Base-by-base conservation (phyloP, 2,888 invertebrate species). In the Agonopterix alstromeriana region DNA sequence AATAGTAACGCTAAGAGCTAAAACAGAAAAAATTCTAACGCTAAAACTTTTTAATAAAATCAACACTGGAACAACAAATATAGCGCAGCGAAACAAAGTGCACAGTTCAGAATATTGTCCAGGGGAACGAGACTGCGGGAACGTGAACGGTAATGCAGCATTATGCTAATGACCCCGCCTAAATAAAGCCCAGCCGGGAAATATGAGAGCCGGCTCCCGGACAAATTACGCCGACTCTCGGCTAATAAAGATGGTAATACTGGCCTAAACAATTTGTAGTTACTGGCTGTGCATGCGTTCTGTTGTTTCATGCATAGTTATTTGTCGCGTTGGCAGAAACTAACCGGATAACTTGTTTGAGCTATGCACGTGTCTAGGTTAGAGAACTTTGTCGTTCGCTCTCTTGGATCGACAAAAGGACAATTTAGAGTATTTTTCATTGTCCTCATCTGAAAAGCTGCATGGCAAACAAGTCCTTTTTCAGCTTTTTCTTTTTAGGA, bases 191-290 rank as follows among this genome's bases (percentile, higher is more conserved):
- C 53, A 51, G 63, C 65, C 65, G 69, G 68, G 72, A 77, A 76
- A 80, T 79, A 82, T 82, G 77, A 80, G 74, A 70, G 68, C 67
- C 55, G 48, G 69, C 69, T 68, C 62, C 68, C 68, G 73, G 68
- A 77, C 77, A 80, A 78, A 82, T 78, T 80, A 78, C 73, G 64
- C 65, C 53, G 64, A 67, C 67, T 71, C 65, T 56, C 65, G 56
- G 64, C 77, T 78, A 81, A 81, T 82, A 77, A 76, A 80, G 74
- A 81, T 78, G 79, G 70, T 79, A 79, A 80, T 80, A 63, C 74
- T 54, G 65, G 55, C 57, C 67, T 61, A 64, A 71, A 79, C 73
- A 73, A 75, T 72, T 73, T 70, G 68, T 66, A 70, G 66, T 62
- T 66, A 66, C 58, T 55, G 56, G 48, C 50, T 48, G 49, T 59